These are phyloP conservation scores for Mythimna vitellina DNA, from an alignment of 2,888 invertebrate genomes.

Conservation along the genomic window DNA sequence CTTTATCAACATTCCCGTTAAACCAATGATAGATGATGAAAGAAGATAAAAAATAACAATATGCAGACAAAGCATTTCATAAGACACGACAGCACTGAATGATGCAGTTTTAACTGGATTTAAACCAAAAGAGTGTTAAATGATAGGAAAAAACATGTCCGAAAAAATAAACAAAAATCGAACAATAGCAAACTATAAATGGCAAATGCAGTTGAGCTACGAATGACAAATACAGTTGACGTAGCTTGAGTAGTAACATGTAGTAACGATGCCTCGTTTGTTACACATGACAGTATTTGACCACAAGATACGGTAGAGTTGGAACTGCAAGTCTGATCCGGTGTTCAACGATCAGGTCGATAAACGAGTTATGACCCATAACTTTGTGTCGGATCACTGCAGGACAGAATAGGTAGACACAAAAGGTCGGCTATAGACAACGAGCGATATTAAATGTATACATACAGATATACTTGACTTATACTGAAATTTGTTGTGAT, in stretches of 20 bases:
- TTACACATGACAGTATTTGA: slow-evolving; percentile 28
- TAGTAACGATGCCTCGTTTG: slow-evolving; percentile 20
- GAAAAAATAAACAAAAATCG: no score
- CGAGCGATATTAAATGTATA: not conserved
- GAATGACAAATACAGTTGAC: slow-evolving; percentile 25
- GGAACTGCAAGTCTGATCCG: slow-evolving; percentile 30
- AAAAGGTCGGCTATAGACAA: slow-evolving; percentile 11
- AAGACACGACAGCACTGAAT: no score
- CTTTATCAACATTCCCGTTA: no score
- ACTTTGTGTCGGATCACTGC: slow-evolving; percentile 38
- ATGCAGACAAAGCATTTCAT: no score
- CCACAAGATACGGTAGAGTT: slow-evolving; percentile 25
- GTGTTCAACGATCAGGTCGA: slow-evolving; percentile 38
- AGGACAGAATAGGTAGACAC: not conserved
- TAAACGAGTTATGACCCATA: slow-evolving; percentile 60
- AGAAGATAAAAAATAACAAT: no score
- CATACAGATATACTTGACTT: no score
- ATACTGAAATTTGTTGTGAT: no score
- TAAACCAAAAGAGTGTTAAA: no score
- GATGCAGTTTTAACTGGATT: no score
- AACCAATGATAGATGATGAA: no score
- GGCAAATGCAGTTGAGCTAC: slow-evolving; percentile 10
- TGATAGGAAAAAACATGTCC: no score
- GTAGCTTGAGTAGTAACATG: not conserved
- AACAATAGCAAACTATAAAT: slow-evolving; percentile 18